Percentiles rank a stretch among this genome's conserved stretches.
Evolutionary conservation across 2,797 vertebrate species (phyloP).

Genomic region (Lithobates sylvaticus): DNA sequence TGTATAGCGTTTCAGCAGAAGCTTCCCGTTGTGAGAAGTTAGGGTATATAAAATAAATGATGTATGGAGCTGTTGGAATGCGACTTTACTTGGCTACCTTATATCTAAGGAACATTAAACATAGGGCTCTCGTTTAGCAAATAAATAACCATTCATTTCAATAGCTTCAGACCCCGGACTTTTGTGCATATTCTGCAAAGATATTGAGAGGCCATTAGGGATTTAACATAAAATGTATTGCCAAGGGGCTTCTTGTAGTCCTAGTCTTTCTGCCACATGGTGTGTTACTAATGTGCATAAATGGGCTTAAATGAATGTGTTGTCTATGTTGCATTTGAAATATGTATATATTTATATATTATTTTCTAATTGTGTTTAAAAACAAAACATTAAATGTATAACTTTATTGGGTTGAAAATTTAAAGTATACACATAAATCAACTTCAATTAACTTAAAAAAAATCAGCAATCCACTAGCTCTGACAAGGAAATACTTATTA

Average conservation of each 20-base stretch:
- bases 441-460: conserved; percentile 93
- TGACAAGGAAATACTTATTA: conserved; percentile 16
- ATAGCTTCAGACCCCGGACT: conserved; percentile 93
- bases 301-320: conserved; percentile 98
- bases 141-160: conserved; percentile 99
- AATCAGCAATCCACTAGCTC: conserved; percentile 63
- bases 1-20: conserved; percentile 77
- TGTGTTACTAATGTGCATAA: conserved; percentile 99
- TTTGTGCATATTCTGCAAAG: conserved; percentile 94
- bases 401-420: conserved; percentile 80
- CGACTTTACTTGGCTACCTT: conserved; percentile 96
- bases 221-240: conserved; percentile 99
- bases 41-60: conserved; percentile 99
- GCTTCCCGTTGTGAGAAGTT: conserved; percentile 96
- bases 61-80: conserved; percentile 98
- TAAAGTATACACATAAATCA: conserved; percentile 95
- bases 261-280: conserved; percentile 97
- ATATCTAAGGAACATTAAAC: conserved; percentile 99
- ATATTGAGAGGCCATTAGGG: conserved; percentile 95
- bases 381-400: conserved; percentile 93
- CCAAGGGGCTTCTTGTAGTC: conserved; percentile 96
- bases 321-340: conserved; percentile 99
- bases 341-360: conserved; percentile 99
- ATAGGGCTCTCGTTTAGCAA: conserved; percentile 99
- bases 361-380: conserved; percentile 99